Evolutionary conservation across 2,888 invertebrate species (phyloP), one percentile per base, ranked within the genome.

Genomic region (Plebejus melissa): DNA sequence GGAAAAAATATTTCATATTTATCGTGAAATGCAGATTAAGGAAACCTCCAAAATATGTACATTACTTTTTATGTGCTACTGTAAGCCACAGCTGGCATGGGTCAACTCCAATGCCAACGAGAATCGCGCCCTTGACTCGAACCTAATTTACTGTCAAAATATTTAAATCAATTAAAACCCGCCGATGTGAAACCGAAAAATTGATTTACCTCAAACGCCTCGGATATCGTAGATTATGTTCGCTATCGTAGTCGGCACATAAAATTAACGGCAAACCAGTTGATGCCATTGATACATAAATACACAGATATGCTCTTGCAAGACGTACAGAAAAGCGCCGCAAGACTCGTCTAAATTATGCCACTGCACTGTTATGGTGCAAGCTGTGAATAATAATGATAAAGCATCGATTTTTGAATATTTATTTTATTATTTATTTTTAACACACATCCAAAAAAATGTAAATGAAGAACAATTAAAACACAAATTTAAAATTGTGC

Each of bases 181-280:
- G 22, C n/a, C 41, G 3, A 41, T 41, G 41, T 70, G 7, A 41
- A 70, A 41, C 70, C 41, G 38, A 41, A 41, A 70, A 50, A 72
- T 72, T 72, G 50, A 72, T 72, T 50, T 72, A 72, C 54, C n/a
- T 38, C 16, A 69, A 69, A 41, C 70, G 41, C 70, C 69, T 69
- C 28, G 16, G 72, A 54, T 41, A 41, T 22, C 72, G 6, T 46
- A 71, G 71, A 71, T 72, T 50, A 72, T 54, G 54, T 54, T 71
- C 46, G 28, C 22, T 71, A 50, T 32, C 79, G 82, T 86, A 84
- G 87, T 80, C 81, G 83, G 83, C 86, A 87, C 88, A 90, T 90
- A 89, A 90, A 89, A 91, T 91, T 89, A 89, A 81, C 90, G 90
- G 90, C 86, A 87, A 91, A 88, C 86, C 85, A 87, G 85, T 86